A percentile compares a stretch with the other conserved stretches of the same genome.
Conservation (phyloP, 2,113 vertebrate species). For the Ifrita kowaldi region DNA sequence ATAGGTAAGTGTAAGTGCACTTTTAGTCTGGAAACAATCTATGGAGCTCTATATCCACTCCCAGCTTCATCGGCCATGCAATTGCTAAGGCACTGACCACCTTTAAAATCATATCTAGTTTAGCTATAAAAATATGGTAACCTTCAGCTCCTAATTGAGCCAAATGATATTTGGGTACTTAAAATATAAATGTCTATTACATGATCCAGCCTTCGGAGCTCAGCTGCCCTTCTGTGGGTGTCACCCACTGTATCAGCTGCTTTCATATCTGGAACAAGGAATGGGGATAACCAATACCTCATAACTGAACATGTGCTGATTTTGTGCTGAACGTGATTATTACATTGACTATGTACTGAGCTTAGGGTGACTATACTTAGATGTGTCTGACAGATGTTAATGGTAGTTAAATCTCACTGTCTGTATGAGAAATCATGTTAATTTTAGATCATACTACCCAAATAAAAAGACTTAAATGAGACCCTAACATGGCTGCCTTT, state of each 20-base stretch:
- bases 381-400: background rate
- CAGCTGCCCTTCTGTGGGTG: background rate
- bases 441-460: background rate
- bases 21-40: background rate
- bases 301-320: background rate
- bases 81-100: background rate
- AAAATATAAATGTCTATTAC: background rate
- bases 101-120: background rate
- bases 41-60: background rate
- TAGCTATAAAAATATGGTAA: background rate
- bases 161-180: background rate
- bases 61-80: background rate
- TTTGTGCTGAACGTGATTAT: background rate
- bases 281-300: background rate
- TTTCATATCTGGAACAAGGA: background rate
- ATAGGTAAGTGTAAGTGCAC: background rate
- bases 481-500: background rate
- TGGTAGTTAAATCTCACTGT: background rate
- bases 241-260: background rate
- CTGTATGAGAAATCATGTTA: background rate
- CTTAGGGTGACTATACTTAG: background rate
- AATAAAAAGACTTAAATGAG: background rate
- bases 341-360: background rate
- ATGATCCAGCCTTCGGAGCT: fast-evolving
- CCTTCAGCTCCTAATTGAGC: background rate